Evolutionary conservation across 2,888 invertebrate genomes (phyloP).

Genomic region (Amiota minor): DNA sequence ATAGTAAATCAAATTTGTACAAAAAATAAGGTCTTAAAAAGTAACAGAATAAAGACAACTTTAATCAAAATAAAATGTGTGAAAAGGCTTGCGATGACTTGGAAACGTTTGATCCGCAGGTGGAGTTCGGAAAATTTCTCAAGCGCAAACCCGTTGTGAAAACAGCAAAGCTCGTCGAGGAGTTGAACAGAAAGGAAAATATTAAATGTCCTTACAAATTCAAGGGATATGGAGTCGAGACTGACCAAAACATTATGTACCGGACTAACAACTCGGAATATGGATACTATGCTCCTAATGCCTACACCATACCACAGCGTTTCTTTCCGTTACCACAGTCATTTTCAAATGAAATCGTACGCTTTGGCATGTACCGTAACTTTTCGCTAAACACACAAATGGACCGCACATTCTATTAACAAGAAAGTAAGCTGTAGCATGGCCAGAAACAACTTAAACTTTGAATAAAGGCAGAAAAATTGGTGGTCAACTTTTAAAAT

Average conservation of each 20-base stretch:
- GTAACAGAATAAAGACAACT: constrained; percentile 25
- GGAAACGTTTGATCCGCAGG: constrained; percentile 66
- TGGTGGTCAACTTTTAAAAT: no score
- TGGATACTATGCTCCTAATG: constrained; percentile 81
- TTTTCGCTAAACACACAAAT: constrained; percentile 86
- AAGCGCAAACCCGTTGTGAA: constrained; percentile 74
- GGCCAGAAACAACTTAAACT: no score
- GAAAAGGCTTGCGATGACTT: constrained; percentile 62
- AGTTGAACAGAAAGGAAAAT: constrained; percentile 81
- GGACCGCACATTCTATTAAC: constrained; percentile 74
- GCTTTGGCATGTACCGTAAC: constrained; percentile 87
- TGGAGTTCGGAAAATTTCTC: constrained; percentile 67
- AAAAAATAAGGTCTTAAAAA: constrained; percentile 11
- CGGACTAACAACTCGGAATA: constrained; percentile 87
- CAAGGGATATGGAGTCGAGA: constrained; percentile 84
- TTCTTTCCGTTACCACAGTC: constrained; percentile 81
- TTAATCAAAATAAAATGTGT: no score
- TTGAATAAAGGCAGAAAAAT: no score
- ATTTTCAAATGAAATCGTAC: constrained; percentile 81
- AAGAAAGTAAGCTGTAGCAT: no score
- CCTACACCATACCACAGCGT: constrained; percentile 70
- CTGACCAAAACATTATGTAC: constrained; percentile 85
- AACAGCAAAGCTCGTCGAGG: constrained; percentile 81
- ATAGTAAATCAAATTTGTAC: neutral
- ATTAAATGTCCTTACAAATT: constrained; percentile 87